Percentiles rank a stretch among this genome's conserved stretches.
Conservation (phyloP, 1,140 invertebrate genomes). For the Tetraneura akinire region DNA sequence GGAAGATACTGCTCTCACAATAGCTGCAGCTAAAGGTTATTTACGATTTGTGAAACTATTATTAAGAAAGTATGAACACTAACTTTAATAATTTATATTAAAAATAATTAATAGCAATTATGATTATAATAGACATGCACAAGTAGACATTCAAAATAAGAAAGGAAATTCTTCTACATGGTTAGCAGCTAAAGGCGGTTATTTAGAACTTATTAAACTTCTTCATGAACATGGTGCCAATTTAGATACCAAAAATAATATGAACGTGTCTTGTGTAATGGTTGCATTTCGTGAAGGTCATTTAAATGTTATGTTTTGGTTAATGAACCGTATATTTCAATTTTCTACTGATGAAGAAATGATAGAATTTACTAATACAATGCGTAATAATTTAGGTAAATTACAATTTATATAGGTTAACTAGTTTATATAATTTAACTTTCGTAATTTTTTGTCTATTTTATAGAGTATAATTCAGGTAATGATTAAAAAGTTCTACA, state of each 20-base stretch:
- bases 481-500: too few relatives aligned
- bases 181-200: conserved; percentile 96
- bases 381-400: conserved; percentile 64
- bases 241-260: conserved; percentile 96
- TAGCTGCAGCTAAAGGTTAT: conserved; percentile 98
- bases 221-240: conserved; percentile 87
- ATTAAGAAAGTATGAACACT: conserved; percentile 59
- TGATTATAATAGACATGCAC: conserved; percentile 67
- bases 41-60: conserved; percentile 92
- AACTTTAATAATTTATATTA: too few relatives aligned
- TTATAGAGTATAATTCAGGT: too few relatives aligned
- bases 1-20: conserved; percentile 96
- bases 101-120: background rate
- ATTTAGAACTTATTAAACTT: conserved; percentile 92
- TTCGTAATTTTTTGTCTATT: too few relatives aligned
- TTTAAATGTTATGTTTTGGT: conserved; percentile 97
- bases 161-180: conserved; percentile 98
- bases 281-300: conserved; percentile 98
- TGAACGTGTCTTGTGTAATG: conserved; percentile 95
- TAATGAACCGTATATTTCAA: conserved; percentile 96
- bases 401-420: too few relatives aligned
- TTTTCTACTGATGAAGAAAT: conserved; percentile 99
- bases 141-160: conserved; percentile 97
- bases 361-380: conserved; percentile 71
- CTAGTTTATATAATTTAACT: too few relatives aligned